Base-by-base conservation (phyloP, 2,113 vertebrate genomes). In the Pangasianodon hypophthalmus region DNA sequence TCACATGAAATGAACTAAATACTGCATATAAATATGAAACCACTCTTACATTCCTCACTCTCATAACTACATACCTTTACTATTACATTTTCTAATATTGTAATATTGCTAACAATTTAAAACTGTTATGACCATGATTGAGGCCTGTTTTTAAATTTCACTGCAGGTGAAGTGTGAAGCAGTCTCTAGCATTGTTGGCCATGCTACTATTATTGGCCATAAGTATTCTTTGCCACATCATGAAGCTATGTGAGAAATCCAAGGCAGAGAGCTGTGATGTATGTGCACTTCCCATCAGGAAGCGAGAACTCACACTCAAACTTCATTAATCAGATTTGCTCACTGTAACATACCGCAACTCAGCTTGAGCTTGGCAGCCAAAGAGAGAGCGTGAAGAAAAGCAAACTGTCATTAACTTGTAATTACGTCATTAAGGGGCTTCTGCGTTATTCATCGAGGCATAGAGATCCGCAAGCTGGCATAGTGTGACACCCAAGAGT, bases 351-450 rank as follows among this genome's bases (percentile, higher is more conserved):
- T 90, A 75, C 90, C 90, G 92, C 91, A 92, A 24, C 91, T 92
- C 95, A 95, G 93, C 93, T 92, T 93, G 94, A 91, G 88, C 85
- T 80, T 54, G 71, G 79, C 26, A 89, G 79, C 7, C 56, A 56
- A 87, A 90, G 73, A 64, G 91, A 86, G 86, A 86, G 77, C 80
- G 58, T 62, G 69, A 83, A 85, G 90, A 89, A 90, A 93, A 91
- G 93, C 93, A 95, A 95, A 93, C 93, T 92, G 92, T 94, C 92
- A 95, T 96, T 96, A 95, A 92, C 93, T 92, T 89, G 93, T 95
- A 95, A 96, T 94, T 92, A 95, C 95, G 93, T 94, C 93, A 94
- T 95, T 95, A 95, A 92, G 92, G 91, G 81, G 80, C 91, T 86
- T 90, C 88, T 91, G 88, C 87, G 71, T 89, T 86, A 91, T 87